A percentile compares a stretch with the other conserved stretches of the same genome.
Conservation (phyloP, 1,140 invertebrate species). For the Drosophila equinoxialis region DNA sequence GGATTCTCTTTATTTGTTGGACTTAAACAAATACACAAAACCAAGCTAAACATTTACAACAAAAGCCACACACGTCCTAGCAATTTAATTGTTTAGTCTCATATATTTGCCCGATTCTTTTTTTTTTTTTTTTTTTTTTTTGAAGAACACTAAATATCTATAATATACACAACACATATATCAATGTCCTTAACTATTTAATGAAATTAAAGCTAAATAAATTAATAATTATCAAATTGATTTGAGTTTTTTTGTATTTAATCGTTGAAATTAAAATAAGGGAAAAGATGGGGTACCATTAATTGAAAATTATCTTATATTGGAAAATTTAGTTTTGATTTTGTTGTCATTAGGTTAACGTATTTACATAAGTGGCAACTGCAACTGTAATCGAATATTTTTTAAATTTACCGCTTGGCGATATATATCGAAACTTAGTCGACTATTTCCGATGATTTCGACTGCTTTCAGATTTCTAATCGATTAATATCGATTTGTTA, state of each 20-base stretch:
- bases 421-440: too few relatives aligned
- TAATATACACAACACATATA: constrained; percentile 52
- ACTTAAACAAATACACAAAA: constrained; percentile 42
- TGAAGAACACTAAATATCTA: constrained; percentile 49
- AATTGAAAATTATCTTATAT: too few relatives aligned
- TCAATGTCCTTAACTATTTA: constrained; percentile 81
- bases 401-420: too few relatives aligned
- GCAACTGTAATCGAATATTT: too few relatives aligned
- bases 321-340: too few relatives aligned
- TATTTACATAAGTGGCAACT: too few relatives aligned
- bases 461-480: too few relatives aligned
- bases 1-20: constrained; percentile 59
- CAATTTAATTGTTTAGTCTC: constrained; percentile 79
- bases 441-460: too few relatives aligned
- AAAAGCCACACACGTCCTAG: constrained; percentile 61
- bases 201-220: constrained; percentile 79
- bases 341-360: too few relatives aligned
- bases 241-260: background rate
- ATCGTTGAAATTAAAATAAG: too few relatives aligned
- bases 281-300: too few relatives aligned
- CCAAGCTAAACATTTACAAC: constrained; percentile 18
- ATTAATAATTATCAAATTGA: constrained; percentile 66
- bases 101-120: constrained; percentile 51
- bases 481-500: too few relatives aligned
- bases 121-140: constrained; percentile 45